Base-by-base conservation (phyloP, 2,888 invertebrate species). In the Resseliella maxima region DNA sequence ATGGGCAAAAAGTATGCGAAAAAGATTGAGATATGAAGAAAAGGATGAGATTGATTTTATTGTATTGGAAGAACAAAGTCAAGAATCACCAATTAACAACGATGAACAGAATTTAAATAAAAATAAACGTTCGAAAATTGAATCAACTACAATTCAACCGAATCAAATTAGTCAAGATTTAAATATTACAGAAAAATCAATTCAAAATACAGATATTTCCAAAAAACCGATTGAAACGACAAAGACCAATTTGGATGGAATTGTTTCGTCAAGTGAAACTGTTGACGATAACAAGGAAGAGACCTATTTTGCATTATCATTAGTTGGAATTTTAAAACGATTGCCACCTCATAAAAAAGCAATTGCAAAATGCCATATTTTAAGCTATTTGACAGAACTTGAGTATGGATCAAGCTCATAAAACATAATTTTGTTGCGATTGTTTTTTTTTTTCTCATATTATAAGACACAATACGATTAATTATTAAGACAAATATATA, bases 261-360 rank as follows among this genome's bases (percentile, higher is more conserved):
- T 36, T 21, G 83, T 83, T 10, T 83, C 83, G 12, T 83, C 83
- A 38, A 83, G 38, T n/a, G 87, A 88, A 64, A 35, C 64, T 21
- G 18, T 54, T 64, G 64, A 86, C 41, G 1, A 24, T 15, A 86
- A 41, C 15, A 86, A 86, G 85, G 88, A 89, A 24, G 89, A 89
- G 72, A 88, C 88, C 85, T 88, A 89, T 87, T 89, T 88, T 87
- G 88, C 88, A 0, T 85, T 89, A 0, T 89, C 89, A n/a, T 86
- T 89, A 21, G 88, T 89, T 8, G 89, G 89, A 0, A 88, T 88
- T 85, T 88, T 89, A 45, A 88, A 89, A 85, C 87, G 89, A 1
- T 85, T 89, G 21, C 88, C 88, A 2, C 87, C 87, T 3, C 87
- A 87, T 8, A 88, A 88, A 50, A 88, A 88, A 86, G 86, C 88